phyloP scores from a whole-genome alignment of 2,888 invertebrate genomes.

The Lycocerus yunnanus region DNA sequence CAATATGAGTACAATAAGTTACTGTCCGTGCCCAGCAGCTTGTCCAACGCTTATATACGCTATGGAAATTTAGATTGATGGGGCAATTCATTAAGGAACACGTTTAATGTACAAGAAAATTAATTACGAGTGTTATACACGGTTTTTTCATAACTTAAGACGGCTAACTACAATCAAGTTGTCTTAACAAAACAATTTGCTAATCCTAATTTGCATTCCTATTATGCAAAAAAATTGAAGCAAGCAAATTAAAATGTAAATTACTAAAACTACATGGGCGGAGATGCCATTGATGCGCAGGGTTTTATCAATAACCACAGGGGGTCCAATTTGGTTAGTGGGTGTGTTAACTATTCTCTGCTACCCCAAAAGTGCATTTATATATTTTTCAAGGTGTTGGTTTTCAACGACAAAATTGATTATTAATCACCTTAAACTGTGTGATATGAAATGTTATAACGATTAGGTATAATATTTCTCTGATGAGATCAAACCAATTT shows the following conservation, averaged over 20 bases:
- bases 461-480: not conserved
- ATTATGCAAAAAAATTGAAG: not conserved
- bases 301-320: slow-evolving; percentile 27
- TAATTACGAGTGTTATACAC: slow-evolving; percentile 15
- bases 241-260: not conserved
- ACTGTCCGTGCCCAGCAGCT: slow-evolving; percentile 45
- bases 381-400: not conserved
- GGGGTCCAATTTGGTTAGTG: slow-evolving; percentile 39
- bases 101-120: slow-evolving; percentile 20
- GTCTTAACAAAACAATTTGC: not conserved
- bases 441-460: not conserved
- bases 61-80: slow-evolving; percentile 39
- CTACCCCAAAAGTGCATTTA: not conserved
- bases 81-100: slow-evolving; percentile 33
- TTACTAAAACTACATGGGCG: slow-evolving; percentile 20
- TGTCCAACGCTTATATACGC: slow-evolving; percentile 33
- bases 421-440: not conserved
- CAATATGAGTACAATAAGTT: slow-evolving; percentile 45
- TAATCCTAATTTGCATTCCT: not conserved
- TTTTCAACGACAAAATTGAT: not conserved
- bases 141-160: not conserved
- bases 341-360: slow-evolving; percentile 30
- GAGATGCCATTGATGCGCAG: slow-evolving; percentile 20
- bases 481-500: too few relatives aligned
- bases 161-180: not conserved